Percentiles rank a stretch among this genome's conserved stretches.
Evolutionary conservation across 2,113 vertebrate genomes (phyloP).

Genomic region (Prunella himalayana): DNA sequence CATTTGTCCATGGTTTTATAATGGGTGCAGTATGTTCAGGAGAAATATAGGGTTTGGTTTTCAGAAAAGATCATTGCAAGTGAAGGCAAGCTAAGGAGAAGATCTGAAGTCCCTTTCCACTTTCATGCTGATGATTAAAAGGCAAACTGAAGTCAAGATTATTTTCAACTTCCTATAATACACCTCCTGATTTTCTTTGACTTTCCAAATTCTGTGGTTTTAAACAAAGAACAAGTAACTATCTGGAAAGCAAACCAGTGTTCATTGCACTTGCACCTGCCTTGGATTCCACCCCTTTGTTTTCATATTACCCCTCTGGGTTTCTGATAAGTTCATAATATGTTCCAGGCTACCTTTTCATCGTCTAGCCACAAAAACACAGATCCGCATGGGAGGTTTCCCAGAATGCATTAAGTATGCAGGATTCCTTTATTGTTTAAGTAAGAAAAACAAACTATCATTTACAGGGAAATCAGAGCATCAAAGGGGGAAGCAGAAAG

Average conservation of each 20-base stretch:
- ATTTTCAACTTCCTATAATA: background rate
- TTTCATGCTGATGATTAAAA: background rate
- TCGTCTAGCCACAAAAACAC: slow-evolving; percentile 18
- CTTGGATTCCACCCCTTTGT: slow-evolving; percentile 15
- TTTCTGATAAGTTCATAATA: slow-evolving; percentile 56
- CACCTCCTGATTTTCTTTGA: background rate
- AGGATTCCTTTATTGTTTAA: background rate
- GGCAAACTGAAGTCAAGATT: background rate
- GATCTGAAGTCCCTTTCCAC: background rate
- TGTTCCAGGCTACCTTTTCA: slow-evolving; percentile 54
- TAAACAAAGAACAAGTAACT: slow-evolving; percentile 1
- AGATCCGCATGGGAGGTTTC: slow-evolving; percentile 36
- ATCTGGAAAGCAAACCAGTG: background rate
- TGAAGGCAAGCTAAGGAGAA: background rate
- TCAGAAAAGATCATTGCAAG: background rate
- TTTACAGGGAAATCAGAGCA: slow-evolving; percentile 32
- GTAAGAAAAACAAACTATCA: slow-evolving; percentile 50
- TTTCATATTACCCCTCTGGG: slow-evolving; percentile 21
- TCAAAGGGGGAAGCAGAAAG: background rate
- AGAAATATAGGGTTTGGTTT: background rate
- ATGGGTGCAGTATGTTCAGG: background rate
- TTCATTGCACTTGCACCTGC: slow-evolving; percentile 35
- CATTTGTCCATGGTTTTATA: background rate
- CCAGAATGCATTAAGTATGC: slow-evolving; percentile 4
- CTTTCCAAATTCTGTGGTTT: background rate